A percentile compares a stretch with the other conserved stretches of the same genome.
Evolutionary conservation across 1,140 invertebrate species (phyloP).

Genomic region (Zophobas atratus): DNA sequence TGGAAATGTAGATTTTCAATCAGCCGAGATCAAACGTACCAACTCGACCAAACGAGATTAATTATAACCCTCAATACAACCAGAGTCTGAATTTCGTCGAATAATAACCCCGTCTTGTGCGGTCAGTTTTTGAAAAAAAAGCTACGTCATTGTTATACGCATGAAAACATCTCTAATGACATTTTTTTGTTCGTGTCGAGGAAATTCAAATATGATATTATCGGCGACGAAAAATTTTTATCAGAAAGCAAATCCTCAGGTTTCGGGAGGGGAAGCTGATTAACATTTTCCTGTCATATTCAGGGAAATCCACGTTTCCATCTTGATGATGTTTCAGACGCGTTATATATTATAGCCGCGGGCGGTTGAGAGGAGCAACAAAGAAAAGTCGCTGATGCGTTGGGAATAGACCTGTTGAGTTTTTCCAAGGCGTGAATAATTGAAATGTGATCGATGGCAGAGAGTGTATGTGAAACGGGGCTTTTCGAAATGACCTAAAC

Average conservation of each 20-base stretch:
- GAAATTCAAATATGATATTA: not conserved
- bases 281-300: slow-evolving; percentile 26
- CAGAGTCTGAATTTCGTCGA: not conserved
- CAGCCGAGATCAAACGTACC: slow-evolving; percentile 13
- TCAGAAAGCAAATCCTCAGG: not conserved
- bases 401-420: slow-evolving; percentile 28
- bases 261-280: slow-evolving; percentile 7
- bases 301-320: slow-evolving; percentile 23
- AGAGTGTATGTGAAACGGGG: too few relatives aligned
- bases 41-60: slow-evolving; percentile 1
- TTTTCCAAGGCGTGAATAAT: slow-evolving; percentile 10
- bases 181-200: slow-evolving; percentile 3
- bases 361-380: not conserved
- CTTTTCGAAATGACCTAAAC: too few relatives aligned
- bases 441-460: not conserved
- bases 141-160: not conserved
- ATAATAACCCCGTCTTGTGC: not conserved
- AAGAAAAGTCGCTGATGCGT: slow-evolving; percentile 20
- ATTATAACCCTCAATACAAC: not conserved
- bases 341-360: not conserved
- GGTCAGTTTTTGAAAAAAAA: not conserved
- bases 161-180: slow-evolving; percentile 13
- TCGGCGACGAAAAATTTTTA: not conserved
- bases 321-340: slow-evolving; percentile 12
- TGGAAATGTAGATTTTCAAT: slow-evolving; percentile 26